Evolutionary conservation across 2,888 invertebrate genomes (phyloP), one percentile per base, ranked within the genome.

Genomic region (Anoncus sp.): DNA sequence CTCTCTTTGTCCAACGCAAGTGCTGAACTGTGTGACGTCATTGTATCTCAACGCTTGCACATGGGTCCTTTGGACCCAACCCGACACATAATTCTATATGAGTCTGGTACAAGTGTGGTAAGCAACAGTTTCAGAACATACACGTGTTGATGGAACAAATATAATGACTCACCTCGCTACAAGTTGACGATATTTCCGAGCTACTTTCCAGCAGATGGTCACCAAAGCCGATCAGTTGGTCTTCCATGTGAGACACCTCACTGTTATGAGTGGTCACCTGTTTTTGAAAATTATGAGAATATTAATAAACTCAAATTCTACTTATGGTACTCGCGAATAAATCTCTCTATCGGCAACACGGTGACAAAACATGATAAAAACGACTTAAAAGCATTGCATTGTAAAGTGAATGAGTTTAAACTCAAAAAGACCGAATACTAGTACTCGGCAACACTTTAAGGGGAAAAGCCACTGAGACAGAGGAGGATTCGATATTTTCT

Each of bases 181-280:
- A 40, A 40, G 24, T 40, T 12, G 40, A 40, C 24, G 59, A 43
- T 40, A 4, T 43, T 40, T 59, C 59, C 0, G 59, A 59, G 40
- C 40, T 43, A 12, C 22, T 59, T 22, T 59, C 43, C 24, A 59
- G 9, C 5, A 43, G 24, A 24, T 43, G 40, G 16, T 59, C 59
- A 40, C 18, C 55, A 18, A 53, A 66, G 53, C 43, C 53, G n/a
- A 12, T 38, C 1, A 20, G 14, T 7, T 18, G 38, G 27, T 22
- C 35, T 53, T 53, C 38, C 22, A 31, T 3, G 10, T 38, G 35
- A 31, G 31, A 7, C 31, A 31, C 31, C n/a, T 2, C 9, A 31
- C 3, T 10, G 35, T 24, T 20, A 38, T 3, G 49, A 66, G 38
- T 22, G 6, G 40, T 43, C 20, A 66, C 40, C 55, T 40, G 18